Evolutionary conservation across 2,888 invertebrate genomes (phyloP).

Genomic region (Pristionchus mayeri): DNA sequence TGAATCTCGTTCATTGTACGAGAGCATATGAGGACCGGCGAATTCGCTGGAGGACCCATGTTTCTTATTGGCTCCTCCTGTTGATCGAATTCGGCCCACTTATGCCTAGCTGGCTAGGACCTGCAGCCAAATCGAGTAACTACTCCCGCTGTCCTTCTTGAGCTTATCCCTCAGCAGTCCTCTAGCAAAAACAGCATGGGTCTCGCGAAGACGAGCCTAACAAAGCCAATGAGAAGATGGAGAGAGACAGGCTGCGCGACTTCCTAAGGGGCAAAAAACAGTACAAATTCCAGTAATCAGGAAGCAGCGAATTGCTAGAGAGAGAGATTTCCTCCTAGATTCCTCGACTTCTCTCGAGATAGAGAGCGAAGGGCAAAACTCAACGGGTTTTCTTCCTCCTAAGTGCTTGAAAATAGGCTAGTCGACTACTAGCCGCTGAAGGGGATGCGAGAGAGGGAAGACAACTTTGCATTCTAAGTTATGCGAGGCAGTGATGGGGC

Average conservation of each 20-base stretch:
- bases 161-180: not conserved
- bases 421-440: not conserved
- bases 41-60: not conserved
- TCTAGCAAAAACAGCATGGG: not conserved
- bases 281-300: no score
- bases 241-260: not conserved
- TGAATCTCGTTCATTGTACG: conserved; percentile 13
- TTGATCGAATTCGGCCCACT: no score
- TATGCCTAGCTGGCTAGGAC: no score
- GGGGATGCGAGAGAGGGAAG: not conserved
- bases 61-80: not conserved
- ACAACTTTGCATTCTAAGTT: conserved; percentile 47
- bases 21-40: not conserved
- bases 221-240: not conserved
- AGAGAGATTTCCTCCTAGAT: not conserved
- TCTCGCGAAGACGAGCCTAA: not conserved
- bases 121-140: no score
- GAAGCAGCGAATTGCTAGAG: no score
- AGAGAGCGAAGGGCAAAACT: not conserved
- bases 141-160: no score
- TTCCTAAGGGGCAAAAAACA: no score
- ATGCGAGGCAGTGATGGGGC: conserved; percentile 29
- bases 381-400: not conserved
- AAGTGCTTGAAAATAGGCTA: not conserved
- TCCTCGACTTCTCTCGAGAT: not conserved